A percentile compares a stretch with the other conserved stretches of the same genome.
Evolutionary conservation across 2,113 vertebrate genomes (phyloP).

Genomic region (Epinephelus fuscoguttatus): DNA sequence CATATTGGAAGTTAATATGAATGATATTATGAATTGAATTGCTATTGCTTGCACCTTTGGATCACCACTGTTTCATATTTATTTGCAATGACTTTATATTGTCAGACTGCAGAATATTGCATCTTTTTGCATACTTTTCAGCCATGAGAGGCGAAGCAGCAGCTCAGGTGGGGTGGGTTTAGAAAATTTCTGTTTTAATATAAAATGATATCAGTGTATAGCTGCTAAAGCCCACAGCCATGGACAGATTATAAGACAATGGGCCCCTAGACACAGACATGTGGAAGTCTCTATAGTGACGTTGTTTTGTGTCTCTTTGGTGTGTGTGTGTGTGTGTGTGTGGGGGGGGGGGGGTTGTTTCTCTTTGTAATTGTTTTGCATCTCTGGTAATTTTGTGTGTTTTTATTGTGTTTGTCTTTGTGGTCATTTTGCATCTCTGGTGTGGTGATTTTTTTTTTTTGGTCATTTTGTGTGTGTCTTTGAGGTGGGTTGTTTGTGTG

Average conservation of each 20-base stretch:
- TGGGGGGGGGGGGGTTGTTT: too few relatives aligned
- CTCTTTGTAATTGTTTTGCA: too few relatives aligned
- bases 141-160: background rate
- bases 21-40: constrained; percentile 43
- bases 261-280: background rate
- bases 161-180: background rate
- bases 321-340: too few relatives aligned
- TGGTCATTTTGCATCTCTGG: background rate
- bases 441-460: too few relatives aligned
- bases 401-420: too few relatives aligned
- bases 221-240: background rate
- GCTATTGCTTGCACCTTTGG: constrained; percentile 29
- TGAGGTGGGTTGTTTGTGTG: too few relatives aligned
- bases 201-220: background rate
- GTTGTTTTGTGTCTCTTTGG: background rate
- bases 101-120: constrained; percentile 40
- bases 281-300: background rate
- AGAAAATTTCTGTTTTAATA: background rate
- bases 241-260: background rate
- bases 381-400: too few relatives aligned
- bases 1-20: constrained; percentile 34
- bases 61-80: constrained; percentile 23
- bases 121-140: constrained; percentile 27
- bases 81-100: constrained; percentile 34
- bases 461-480: too few relatives aligned